Evolutionary conservation across 1,140 invertebrate species (phyloP).

Genomic region (Drosophila baimaii): DNA sequence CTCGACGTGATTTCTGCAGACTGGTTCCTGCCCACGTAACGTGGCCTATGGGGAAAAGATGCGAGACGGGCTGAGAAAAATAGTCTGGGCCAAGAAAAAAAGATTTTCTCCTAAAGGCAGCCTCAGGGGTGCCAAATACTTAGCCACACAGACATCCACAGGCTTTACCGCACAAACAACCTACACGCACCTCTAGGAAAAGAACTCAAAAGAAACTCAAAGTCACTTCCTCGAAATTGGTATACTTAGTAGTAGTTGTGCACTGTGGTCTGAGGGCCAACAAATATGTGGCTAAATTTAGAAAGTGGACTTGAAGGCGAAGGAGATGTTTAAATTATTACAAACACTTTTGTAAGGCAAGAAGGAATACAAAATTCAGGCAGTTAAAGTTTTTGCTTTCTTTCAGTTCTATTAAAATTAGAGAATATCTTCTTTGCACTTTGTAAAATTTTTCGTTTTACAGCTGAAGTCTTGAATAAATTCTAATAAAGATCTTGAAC

Average conservation of each 20-base stretch:
- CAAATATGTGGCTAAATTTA: not conserved
- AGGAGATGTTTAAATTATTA: not conserved
- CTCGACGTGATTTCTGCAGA: slow-evolving; percentile 53
- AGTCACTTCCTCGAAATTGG: slow-evolving; percentile 24
- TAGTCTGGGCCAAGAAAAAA: slow-evolving; percentile 1
- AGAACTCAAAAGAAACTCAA: slow-evolving; percentile 22
- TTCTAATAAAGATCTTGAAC: not conserved
- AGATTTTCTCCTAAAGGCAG: slow-evolving; percentile 3
- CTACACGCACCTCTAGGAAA: not conserved
- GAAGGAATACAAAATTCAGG: not conserved
- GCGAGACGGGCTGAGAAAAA: slow-evolving; percentile 3
- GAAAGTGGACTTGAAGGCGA: not conserved
- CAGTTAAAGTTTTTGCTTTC: not conserved
- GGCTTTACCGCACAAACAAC: not conserved
- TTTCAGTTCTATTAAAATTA: not conserved
- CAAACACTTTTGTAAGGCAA: not conserved
- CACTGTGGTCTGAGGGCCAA: slow-evolving; percentile 11
- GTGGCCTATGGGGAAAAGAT: slow-evolving; percentile 26
- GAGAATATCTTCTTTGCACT: too few species aligned
- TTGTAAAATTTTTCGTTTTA: too few species aligned
- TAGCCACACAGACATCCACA: slow-evolving; percentile 17
- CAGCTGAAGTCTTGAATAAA: not conserved
- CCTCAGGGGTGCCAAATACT: slow-evolving; percentile 26
- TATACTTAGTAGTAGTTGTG: slow-evolving; percentile 19
- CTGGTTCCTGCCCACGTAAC: slow-evolving; percentile 17